Evolutionary conservation across 2,797 vertebrate genomes (phyloP).

Genomic region (Crocodylus rhombifer): DNA sequence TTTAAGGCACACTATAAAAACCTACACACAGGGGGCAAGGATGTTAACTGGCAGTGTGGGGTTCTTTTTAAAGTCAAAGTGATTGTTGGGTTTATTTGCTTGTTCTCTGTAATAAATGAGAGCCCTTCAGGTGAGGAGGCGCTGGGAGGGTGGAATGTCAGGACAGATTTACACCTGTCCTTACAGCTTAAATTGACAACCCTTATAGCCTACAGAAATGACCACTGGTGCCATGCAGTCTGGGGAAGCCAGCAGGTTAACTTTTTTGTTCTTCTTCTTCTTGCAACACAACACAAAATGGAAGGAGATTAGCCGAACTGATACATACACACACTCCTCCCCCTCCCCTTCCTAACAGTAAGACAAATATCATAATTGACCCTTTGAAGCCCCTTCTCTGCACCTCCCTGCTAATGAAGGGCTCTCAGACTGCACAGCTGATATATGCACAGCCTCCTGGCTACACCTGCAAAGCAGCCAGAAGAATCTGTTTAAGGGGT

Average conservation of each 20-base stretch:
- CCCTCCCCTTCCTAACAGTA: background rate
- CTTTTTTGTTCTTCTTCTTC: conserved; percentile 25
- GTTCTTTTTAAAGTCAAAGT: conserved; percentile 55
- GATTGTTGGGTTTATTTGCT: conserved; percentile 78
- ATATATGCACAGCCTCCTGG: fast-evolving
- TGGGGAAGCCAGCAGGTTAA: conserved; percentile 85
- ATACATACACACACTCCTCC: background rate
- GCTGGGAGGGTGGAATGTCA: conserved; percentile 83
- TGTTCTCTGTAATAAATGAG: conserved; percentile 82
- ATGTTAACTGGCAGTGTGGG: conserved; percentile 54
- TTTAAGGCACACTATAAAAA: conserved; percentile 74
- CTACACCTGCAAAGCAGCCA: background rate
- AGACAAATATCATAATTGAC: background rate
- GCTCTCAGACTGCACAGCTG: background rate
- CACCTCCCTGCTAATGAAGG: background rate
- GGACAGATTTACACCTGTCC: conserved; percentile 97
- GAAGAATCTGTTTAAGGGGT: background rate
- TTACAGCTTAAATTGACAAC: conserved; percentile 83
- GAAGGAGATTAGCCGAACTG: conserved; percentile 79
- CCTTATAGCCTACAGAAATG: conserved; percentile 93
- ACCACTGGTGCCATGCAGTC: conserved; percentile 95
- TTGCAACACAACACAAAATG: conserved; percentile 61
- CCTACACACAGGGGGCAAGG: conserved; percentile 16
- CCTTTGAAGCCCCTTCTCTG: background rate
- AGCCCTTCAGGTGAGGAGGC: conserved; percentile 90